A percentile compares a stretch with the other conserved stretches of the same genome.
Conservation (phyloP, 2,888 invertebrate genomes). For the Drosophila fulvimacula region DNA sequence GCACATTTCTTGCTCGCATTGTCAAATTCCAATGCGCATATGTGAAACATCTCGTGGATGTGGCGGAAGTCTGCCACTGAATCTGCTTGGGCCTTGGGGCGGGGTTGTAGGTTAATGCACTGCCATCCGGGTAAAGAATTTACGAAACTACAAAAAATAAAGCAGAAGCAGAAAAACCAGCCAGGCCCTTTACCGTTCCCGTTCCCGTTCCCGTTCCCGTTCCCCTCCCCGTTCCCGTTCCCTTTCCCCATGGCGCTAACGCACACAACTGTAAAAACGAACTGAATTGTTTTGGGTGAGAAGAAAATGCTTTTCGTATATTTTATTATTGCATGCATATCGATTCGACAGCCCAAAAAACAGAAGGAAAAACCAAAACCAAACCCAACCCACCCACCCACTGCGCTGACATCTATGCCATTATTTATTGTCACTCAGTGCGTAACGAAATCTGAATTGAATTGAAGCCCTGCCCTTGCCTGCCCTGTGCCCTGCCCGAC, state of each 20-base stretch:
- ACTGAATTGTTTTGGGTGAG: constrained; percentile 41
- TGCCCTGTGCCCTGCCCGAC: no score
- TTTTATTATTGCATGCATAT: constrained; percentile 58
- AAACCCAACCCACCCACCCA: constrained; percentile 1
- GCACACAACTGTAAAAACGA: constrained; percentile 14
- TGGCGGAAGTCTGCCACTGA: constrained; percentile 12
- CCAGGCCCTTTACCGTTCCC: neutral
- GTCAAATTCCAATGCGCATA: constrained; percentile 52
- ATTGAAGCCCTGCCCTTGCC: constrained; percentile 19
- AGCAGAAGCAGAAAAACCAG: neutral
- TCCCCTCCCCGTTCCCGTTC: no score
- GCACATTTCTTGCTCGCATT: constrained; percentile 37
- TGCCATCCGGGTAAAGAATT: constrained; percentile 40
- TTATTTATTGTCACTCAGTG: constrained; percentile 61
- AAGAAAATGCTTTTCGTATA: constrained; percentile 47
- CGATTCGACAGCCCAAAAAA: constrained; percentile 31
- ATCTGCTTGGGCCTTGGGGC: constrained; percentile 12
- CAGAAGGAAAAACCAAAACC: neutral
- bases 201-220: no score
- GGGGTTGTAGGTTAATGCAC: constrained; percentile 55
- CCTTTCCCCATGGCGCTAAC: neutral
- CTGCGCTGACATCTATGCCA: constrained; percentile 47
- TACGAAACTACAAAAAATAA: constrained; percentile 28
- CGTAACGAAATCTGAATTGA: constrained; percentile 42
- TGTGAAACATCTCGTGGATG: constrained; percentile 43